A percentile compares a stretch with the other conserved stretches of the same genome.
phyloP scores from a whole-genome alignment of 2,888 invertebrate genomes.

The Drosophila infuscata region DNA sequence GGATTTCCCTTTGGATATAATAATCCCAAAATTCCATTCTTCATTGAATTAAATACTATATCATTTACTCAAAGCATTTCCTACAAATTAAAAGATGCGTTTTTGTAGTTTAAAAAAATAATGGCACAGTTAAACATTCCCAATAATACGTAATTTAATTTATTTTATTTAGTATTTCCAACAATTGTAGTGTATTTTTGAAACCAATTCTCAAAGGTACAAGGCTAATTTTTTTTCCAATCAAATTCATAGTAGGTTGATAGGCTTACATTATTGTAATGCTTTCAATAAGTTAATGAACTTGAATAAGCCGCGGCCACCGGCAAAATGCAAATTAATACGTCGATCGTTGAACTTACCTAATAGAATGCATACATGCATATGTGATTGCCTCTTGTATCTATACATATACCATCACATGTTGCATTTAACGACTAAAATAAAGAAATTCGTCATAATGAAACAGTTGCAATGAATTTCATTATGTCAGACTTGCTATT shows the following conservation, averaged over 20 bases:
- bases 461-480: not conserved
- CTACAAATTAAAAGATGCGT: not conserved
- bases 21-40: not conserved
- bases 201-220: conserved; percentile 1
- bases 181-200: conserved; percentile 9
- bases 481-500: not conserved
- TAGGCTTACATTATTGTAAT: conserved; percentile 14
- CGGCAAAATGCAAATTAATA: conserved; percentile 56
- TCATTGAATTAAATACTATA: not conserved
- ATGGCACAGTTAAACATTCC: not conserved
- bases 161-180: not conserved
- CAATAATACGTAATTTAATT: not conserved
- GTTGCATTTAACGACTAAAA: conserved; percentile 14
- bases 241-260: conserved; percentile 1
- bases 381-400: conserved; percentile 29
- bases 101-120: not conserved
- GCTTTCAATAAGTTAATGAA: conserved; percentile 54
- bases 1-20: too few species aligned
- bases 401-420: conserved; percentile 20
- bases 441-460: not conserved
- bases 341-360: conserved; percentile 63
- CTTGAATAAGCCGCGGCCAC: conserved; percentile 52
- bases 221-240: conserved; percentile 9
- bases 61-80: not conserved
- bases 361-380: conserved; percentile 44